These are phyloP conservation scores for Eudasyphora cyanicolor DNA, from an alignment of 2,888 invertebrate genomes.

Conservation along the genomic window DNA sequence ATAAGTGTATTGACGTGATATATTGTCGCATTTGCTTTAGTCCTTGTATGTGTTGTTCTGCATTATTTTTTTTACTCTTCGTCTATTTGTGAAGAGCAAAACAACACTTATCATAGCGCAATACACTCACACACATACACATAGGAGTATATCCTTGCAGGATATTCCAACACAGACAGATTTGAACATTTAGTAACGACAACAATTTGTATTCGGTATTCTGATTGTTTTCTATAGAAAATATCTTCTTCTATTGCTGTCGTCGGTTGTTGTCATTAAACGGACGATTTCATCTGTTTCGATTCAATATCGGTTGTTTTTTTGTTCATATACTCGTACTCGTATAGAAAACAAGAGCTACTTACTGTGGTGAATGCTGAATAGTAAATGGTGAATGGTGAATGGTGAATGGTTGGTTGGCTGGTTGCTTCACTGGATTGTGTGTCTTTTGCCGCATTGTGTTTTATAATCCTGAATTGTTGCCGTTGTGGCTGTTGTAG, in stretches of 20 bases:
- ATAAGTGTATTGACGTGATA: neutral
- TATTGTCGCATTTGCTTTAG: constrained; percentile 44
- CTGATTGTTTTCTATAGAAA: neutral
- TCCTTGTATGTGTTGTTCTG: neutral
- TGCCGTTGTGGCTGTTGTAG: neutral
- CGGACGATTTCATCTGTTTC: constrained; percentile 49
- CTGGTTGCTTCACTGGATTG: neutral
- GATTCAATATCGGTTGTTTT: constrained; percentile 27
- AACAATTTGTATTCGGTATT: constrained; percentile 4
- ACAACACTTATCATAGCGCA: neutral
- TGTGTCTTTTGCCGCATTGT: neutral
- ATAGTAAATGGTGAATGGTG: no score
- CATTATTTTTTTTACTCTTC: neutral
- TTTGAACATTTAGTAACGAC: constrained; percentile 15
- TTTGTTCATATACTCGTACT: neutral
- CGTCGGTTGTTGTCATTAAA: constrained; percentile 31
- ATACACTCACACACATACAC: neutral
- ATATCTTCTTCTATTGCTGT: constrained; percentile 7
- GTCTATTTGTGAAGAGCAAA: neutral
- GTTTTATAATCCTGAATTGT: constrained; percentile 9
- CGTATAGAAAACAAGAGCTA: constrained; percentile 9
- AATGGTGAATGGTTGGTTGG: no score
- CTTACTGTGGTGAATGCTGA: constrained; percentile 1
- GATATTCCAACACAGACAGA: neutral
- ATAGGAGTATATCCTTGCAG: neutral